Evolutionary conservation across 2,888 invertebrate genomes (phyloP).

Genomic region (Octodonta nipae): DNA sequence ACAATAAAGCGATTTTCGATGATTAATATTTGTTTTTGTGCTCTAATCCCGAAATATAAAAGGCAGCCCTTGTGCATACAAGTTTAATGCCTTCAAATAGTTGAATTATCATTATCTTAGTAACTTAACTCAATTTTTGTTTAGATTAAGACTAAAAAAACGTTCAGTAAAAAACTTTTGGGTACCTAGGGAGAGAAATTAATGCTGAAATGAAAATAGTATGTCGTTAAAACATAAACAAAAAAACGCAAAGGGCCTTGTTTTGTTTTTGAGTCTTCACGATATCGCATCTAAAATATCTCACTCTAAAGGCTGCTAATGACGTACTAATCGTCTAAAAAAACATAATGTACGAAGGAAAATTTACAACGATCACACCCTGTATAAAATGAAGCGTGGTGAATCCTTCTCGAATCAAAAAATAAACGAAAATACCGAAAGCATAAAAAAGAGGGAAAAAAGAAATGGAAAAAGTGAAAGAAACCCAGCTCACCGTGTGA

Average conservation of each 20-base stretch:
- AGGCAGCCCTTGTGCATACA: too few species aligned
- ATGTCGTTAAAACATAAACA: neutral
- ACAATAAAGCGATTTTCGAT: too few species aligned
- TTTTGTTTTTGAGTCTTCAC: neutral
- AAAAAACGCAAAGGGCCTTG: neutral
- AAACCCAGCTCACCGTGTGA: slow-evolving; percentile 66
- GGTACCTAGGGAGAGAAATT: too few species aligned
- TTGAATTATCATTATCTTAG: too few species aligned
- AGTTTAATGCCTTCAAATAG: too few species aligned
- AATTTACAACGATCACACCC: slow-evolving; percentile 9
- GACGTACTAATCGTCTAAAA: too few species aligned
- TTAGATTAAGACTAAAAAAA: too few species aligned
- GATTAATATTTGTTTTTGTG: too few species aligned
- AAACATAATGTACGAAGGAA: too few species aligned
- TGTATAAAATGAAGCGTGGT: slow-evolving; percentile 9
- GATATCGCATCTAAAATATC: neutral
- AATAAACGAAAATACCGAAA: slow-evolving; percentile 5
- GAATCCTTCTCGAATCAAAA: slow-evolving; percentile 9
- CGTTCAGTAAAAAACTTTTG: too few species aligned
- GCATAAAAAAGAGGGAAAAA: slow-evolving; percentile 5
- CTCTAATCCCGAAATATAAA: too few species aligned
- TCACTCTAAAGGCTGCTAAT: neutral
- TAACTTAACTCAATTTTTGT: too few species aligned
- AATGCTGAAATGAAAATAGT: neutral
- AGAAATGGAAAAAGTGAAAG: slow-evolving; percentile 3